Evolutionary conservation across 2,888 invertebrate species (phyloP), one percentile per base, ranked within the genome.

Genomic region (Helobdella robusta): DNA sequence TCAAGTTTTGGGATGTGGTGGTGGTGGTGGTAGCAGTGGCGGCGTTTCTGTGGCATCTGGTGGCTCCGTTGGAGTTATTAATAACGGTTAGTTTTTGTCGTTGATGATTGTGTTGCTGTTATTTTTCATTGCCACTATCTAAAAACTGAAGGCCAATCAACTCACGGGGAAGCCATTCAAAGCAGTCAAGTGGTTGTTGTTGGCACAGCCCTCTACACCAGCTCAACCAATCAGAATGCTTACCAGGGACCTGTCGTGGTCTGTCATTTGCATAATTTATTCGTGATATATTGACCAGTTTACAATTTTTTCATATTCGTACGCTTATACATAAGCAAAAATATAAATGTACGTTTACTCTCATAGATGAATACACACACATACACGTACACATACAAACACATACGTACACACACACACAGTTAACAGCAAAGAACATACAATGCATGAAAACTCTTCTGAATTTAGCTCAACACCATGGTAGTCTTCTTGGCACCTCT

Each of bases 181-280:
- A 58, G 89, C 34, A 92, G 91, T 75, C 95, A 97, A 82, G 92
- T 97, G 69, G 93, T 97, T 54, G 95, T 93, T 70, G 93, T 97
- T 68, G 97, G 97, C 30, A 93, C 94, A 0, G 91, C 94, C 28
- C 82, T 95, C 71, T 93, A 92, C 1, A 89, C 89, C 5, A 86
- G 78, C 64, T 73, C 79, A 64, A 71, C 77, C 18, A 76, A 77
- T 34, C 70, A 79, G 83, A 86, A 87, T 44, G 86, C 88, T 66
- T 89, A 89, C 75, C 88, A 89, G 77, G 86, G 86, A n/a, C 87
- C 87, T 50, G 95, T 97, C 64, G 93, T 95, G 92, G 82, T 81
- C 67, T 66, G 68, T 59, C 8, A 6, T 32, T 46, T 50, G 20
- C n/a, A n/a, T n/a, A n/a, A n/a, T n/a, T n/a, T n/a, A n/a, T n/a